Conservation (phyloP, 2,888 invertebrate genomes). For the Microchrysa polita region DNA sequence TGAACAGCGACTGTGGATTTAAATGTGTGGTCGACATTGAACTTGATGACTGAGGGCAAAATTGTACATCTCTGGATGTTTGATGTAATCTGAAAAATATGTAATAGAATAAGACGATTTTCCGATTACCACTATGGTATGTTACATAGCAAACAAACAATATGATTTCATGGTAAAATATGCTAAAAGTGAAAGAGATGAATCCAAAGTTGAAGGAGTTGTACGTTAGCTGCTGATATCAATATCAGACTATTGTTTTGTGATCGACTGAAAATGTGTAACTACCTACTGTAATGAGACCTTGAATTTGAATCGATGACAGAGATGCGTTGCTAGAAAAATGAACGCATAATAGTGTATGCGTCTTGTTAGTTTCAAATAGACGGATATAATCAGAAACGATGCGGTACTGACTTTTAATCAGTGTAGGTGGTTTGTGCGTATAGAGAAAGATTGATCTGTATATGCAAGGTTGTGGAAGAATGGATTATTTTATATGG, state of each 20-base stretch:
- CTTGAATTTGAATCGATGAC: too few species aligned
- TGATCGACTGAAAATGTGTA: too few species aligned
- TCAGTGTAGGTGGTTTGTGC: not conserved
- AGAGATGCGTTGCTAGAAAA: too few species aligned
- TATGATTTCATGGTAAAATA: constrained; percentile 13
- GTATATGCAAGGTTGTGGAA: not conserved
- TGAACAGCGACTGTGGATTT: not conserved
- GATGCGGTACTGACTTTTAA: not conserved
- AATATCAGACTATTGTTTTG: too few species aligned
- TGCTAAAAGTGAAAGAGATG: constrained; percentile 13
- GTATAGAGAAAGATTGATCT: not conserved
- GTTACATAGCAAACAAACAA: not conserved
- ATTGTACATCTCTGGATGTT: constrained; percentile 5
- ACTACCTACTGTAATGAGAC: too few species aligned
- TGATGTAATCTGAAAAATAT: constrained; percentile 5
- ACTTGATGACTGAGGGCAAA: constrained; percentile 23
- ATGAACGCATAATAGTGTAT: not conserved
- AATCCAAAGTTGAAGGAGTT: not conserved
- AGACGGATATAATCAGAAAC: not conserved
- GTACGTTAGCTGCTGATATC: too few species aligned
- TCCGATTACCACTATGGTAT: too few species aligned
- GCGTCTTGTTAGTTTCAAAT: not conserved
- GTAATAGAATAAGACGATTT: too few species aligned
- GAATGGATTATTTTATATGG: not conserved
- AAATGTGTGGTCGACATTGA: constrained; percentile 20